Conservation (phyloP, 2,888 invertebrate genomes). For the Tetropium fuscum region DNA sequence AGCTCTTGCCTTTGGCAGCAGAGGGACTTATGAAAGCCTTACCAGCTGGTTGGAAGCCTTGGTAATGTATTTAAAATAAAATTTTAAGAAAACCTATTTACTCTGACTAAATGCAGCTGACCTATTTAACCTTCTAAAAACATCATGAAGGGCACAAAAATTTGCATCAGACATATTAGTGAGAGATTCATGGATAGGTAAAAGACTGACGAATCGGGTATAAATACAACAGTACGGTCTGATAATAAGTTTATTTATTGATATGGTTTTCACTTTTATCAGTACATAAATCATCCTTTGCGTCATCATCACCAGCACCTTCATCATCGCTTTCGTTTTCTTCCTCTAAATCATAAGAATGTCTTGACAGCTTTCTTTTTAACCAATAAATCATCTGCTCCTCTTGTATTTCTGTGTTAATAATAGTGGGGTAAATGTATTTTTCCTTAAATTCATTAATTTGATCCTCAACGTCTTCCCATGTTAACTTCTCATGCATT, state of each 20-base stretch:
- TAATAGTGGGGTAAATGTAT: conserved; percentile 82
- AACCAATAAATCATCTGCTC: conserved; percentile 84
- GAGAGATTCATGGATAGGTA: too few relatives aligned
- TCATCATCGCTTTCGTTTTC: conserved; percentile 60
- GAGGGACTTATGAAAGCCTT: conserved; percentile 93
- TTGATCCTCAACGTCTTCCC: conserved; percentile 79
- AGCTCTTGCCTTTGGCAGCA: conserved; percentile 86
- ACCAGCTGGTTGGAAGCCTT: conserved; percentile 87
- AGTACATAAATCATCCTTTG: conserved; percentile 28
- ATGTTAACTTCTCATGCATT: conserved; percentile 84
- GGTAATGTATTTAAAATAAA: conserved; percentile 69
- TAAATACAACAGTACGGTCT: too few relatives aligned
- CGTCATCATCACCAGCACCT: conserved; percentile 61
- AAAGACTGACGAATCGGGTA: too few relatives aligned
- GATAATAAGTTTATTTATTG: background rate
- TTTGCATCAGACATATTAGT: too few relatives aligned
- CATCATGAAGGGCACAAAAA: too few relatives aligned
- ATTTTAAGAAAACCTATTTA: background rate
- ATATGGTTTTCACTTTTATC: conserved; percentile 19
- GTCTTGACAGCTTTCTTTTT: conserved; percentile 71
- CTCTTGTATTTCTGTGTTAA: conserved; percentile 84
- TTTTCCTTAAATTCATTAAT: conserved; percentile 83
- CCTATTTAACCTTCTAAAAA: too few relatives aligned
- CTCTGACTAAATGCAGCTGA: too few relatives aligned
- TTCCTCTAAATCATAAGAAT: conserved; percentile 70